A percentile compares a stretch with the other conserved stretches of the same genome.
These are phyloP conservation scores for Bombylius discolor DNA, from an alignment of 2,888 invertebrate species.

Conservation along the genomic window DNA sequence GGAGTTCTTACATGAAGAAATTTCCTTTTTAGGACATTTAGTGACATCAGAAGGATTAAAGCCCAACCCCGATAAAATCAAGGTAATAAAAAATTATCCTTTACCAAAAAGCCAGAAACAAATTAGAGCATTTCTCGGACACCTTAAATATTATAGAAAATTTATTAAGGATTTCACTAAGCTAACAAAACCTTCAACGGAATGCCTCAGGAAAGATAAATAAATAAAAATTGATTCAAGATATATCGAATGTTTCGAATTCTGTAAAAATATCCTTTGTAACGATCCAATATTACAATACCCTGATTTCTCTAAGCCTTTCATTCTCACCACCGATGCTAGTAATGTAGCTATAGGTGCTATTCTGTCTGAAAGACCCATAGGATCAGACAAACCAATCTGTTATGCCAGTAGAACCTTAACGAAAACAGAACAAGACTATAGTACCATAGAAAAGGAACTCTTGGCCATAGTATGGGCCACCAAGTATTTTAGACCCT, in stretches of 20 bases:
- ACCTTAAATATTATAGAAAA: neutral
- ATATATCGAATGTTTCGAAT: neutral
- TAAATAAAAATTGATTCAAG: neutral
- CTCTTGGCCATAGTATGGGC: conserved; percentile 17
- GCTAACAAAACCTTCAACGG: neutral
- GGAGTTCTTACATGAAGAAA: too few relatives aligned
- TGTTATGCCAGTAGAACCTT: conserved; percentile 19
- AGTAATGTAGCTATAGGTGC: conserved; percentile 17
- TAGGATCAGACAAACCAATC: conserved; percentile 15
- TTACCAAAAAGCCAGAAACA: too few relatives aligned
- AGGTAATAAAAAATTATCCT: too few relatives aligned
- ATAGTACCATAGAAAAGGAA: conserved; percentile 19
- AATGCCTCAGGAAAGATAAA: too few relatives aligned
- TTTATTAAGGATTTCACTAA: neutral
- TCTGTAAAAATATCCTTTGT: neutral
- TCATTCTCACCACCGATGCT: conserved; percentile 11
- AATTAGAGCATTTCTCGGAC: neutral
- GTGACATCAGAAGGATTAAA: too few relatives aligned
- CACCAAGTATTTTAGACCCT: conserved; percentile 19
- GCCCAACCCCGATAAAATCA: too few relatives aligned
- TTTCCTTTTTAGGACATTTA: too few relatives aligned
- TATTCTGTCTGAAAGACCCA: conserved; percentile 17
- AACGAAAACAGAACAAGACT: conserved; percentile 16
- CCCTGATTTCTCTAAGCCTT: conserved; percentile 1
- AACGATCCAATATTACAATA: neutral